phyloP scores from a whole-genome alignment of 2,113 vertebrate genomes.

The Centropus bengalensis region DNA sequence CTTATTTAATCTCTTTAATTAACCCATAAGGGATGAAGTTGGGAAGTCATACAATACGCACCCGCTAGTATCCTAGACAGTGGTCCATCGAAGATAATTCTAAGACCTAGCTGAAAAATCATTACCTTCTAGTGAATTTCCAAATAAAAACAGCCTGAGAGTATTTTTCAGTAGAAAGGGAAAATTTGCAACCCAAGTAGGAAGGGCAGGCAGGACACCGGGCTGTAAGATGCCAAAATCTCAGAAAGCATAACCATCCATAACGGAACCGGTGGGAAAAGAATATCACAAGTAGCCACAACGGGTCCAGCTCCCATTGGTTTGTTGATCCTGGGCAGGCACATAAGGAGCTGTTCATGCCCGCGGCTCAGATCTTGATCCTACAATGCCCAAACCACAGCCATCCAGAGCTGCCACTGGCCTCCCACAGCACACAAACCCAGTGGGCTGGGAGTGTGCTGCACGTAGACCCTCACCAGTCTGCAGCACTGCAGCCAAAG shows the following conservation, averaged over 20 bases:
- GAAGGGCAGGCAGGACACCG: neutral
- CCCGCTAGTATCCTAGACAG: no score
- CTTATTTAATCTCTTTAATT: neutral
- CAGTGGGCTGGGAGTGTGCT: accelerated
- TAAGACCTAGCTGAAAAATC: neutral
- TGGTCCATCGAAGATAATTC: no score
- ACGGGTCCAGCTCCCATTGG: neutral
- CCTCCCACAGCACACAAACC: neutral
- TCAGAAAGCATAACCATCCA: neutral
- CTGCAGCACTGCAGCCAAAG: neutral
- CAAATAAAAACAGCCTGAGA: neutral
- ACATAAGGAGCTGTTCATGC: neutral
- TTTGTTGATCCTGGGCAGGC: neutral
- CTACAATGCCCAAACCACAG: neutral
- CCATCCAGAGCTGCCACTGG: neutral
- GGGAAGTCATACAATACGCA: neutral
- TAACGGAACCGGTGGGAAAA: neutral
- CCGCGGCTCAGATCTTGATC: neutral
- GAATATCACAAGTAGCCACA: neutral
- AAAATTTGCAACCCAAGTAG: neutral
- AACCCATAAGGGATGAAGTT: neutral
- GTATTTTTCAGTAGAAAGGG: neutral
- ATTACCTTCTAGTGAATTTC: neutral
- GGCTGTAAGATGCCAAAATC: neutral
- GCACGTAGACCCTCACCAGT: no score